phyloP scores from a whole-genome alignment of 2,113 vertebrate genomes.

The Geothlypis trichas region DNA sequence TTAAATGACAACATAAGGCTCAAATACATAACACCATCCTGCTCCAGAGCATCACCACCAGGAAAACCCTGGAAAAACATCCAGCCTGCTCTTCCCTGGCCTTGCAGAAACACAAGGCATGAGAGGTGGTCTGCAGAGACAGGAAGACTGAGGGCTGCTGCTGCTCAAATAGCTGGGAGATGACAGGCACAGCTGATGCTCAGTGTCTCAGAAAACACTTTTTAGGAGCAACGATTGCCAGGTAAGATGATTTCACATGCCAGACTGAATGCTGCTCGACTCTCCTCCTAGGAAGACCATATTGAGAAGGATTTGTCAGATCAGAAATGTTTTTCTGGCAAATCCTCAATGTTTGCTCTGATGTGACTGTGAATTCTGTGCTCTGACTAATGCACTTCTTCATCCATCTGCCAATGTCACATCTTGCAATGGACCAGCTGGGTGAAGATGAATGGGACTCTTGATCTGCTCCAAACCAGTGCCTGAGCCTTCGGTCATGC shows the following conservation, averaged over 20 bases:
- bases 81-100: background rate
- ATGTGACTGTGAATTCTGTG: background rate
- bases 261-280: background rate
- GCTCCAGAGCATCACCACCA: background rate
- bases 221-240: background rate
- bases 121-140: background rate
- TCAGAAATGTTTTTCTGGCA: background rate
- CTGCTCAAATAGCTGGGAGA: background rate
- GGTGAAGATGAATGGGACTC: background rate
- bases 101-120: background rate
- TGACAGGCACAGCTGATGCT: background rate
- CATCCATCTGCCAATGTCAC: background rate
- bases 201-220: background rate
- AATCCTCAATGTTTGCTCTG: background rate
- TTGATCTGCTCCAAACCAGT: background rate
- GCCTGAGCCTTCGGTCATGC: background rate
- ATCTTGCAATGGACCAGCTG: background rate
- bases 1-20: background rate
- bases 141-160: background rate
- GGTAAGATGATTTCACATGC: background rate
- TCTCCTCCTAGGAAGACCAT: background rate
- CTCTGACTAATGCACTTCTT: background rate
- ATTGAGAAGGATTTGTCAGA: background rate
- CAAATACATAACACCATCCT: background rate
- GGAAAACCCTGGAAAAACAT: background rate